Evolutionary conservation across 2,797 vertebrate species (phyloP).

Genomic region (Acridotheres tristis): DNA sequence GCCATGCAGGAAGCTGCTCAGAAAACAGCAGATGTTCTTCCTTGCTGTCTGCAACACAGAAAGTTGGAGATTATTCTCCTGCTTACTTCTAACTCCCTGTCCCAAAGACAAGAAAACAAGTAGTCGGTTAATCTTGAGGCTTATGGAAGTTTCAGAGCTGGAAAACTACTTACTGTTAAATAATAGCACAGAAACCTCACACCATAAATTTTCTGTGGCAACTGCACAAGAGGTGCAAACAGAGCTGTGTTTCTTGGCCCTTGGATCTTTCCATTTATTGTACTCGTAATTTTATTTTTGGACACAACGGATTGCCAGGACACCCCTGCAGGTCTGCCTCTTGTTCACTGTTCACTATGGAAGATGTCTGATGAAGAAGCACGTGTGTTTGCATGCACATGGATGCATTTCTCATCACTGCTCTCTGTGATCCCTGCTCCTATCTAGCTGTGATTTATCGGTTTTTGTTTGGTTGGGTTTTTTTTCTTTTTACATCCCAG

Average conservation of each 20-base stretch:
- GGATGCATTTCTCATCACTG: not conserved
- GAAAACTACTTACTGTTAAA: slow-evolving; percentile 33
- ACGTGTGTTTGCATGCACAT: accelerated
- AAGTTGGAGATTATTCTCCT: not conserved
- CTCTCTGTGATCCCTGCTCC: not conserved
- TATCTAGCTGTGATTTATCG: not conserved
- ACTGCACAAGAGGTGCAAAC: not conserved
- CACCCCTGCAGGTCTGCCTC: not conserved
- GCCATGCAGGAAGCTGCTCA: not conserved
- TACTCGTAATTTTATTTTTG: not conserved
- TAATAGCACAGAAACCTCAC: not conserved
- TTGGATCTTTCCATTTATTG: not conserved
- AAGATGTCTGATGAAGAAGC: not conserved
- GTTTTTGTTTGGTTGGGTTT: not conserved
- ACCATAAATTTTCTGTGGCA: not conserved
- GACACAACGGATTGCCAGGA: not conserved
- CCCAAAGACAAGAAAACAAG: not conserved
- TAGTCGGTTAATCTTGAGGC: not conserved
- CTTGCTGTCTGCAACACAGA: not conserved
- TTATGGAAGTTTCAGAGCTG: slow-evolving; percentile 16
- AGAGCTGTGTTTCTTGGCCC: slow-evolving; percentile 10
- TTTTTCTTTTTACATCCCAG: not conserved
- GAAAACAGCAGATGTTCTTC: not conserved
- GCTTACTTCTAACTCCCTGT: not conserved
- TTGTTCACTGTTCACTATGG: not conserved